phyloP scores from a whole-genome alignment of 2,797 vertebrate genomes.

The Sebastes cheni region DNA sequence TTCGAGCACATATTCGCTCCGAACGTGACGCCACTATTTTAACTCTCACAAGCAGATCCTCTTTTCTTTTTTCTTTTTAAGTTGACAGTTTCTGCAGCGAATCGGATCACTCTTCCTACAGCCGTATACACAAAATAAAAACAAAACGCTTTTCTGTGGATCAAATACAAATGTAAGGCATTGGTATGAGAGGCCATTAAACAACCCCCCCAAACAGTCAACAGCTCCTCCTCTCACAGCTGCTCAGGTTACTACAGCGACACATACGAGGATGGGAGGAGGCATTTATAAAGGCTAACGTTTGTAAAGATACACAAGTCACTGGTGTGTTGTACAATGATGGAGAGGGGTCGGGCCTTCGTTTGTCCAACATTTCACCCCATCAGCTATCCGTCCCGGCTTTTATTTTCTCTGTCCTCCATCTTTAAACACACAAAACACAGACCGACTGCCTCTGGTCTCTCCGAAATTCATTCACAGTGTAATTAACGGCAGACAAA shows the following conservation, averaged over 20 bases:
- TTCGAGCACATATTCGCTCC: constrained; percentile 5
- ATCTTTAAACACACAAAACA: constrained; percentile 45
- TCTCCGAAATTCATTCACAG: constrained; percentile 74
- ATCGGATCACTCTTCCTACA: not conserved
- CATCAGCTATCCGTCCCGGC: not conserved
- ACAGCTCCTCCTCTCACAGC: constrained; percentile 45
- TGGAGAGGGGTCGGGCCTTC: not conserved
- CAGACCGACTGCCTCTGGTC: constrained; percentile 25
- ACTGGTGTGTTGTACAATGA: constrained; percentile 37
- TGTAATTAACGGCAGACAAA: constrained; percentile 51
- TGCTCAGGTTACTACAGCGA: constrained; percentile 38
- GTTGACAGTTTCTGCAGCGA: constrained; percentile 1
- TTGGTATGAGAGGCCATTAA: constrained; percentile 61
- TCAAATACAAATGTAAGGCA: constrained; percentile 75
- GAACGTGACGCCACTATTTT: not conserved
- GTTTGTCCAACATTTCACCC: constrained; percentile 23
- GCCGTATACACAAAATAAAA: constrained; percentile 33
- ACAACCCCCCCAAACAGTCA: constrained; percentile 29
- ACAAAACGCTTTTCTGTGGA: constrained; percentile 48
- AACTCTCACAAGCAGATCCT: not conserved
- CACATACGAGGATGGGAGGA: constrained; percentile 27
- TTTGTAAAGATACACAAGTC: constrained; percentile 34
- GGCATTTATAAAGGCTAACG: constrained; percentile 37
- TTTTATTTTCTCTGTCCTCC: constrained; percentile 29
- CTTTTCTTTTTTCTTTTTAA: not conserved